Evolutionary conservation across 1,140 invertebrate genomes (phyloP), one percentile per base, ranked within the genome.

Genomic region (Dryas iulia): DNA sequence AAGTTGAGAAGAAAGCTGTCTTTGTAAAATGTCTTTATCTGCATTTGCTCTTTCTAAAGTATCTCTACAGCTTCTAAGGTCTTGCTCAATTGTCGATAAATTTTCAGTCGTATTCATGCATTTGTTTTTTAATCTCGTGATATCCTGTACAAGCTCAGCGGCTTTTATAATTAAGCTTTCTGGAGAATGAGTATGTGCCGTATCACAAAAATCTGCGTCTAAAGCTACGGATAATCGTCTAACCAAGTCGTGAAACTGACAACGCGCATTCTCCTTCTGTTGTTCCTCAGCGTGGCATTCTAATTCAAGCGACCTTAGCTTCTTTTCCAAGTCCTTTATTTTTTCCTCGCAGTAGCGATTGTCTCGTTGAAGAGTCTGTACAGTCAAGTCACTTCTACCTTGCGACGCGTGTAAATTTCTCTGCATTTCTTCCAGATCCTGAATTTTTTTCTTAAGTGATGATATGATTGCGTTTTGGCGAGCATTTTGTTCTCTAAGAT

Each of bases 371-470:
- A 96, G 80, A 0, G 95, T 95, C 77, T 96, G 94, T 8, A 96
- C 89, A 8, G 95, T 94, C 59, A 94, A 93, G 72, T 97, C 96
- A 39, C 93, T 94, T 47, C 96, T 92, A 2, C 94, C 94, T 70
- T 95, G 94, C 0, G 89, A 83, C 0, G 93, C 92, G 75, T 94
- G 93, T 10, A 96, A 84, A 75, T 93, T 93, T 60, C 95, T 92
- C 82, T 97, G 96, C 53, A 94, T 91, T 69, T 96, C 95, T 83
- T 97, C 96, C 21, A 96, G 82, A 71, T 96, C 95, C 92, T 96
- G 95, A 52, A 97, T 94, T 71, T 96, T 94, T 82, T 95, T 96
- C 78, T 95, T 95, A 18, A 97, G 92, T 0, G 96, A 96, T 6
- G 93, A 94, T 68, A 97, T 96, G 28, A 97, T 93, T 0, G 96